Evolutionary conservation across 2,888 invertebrate genomes (phyloP).

Genomic region (Psococerastis gibbosa): DNA sequence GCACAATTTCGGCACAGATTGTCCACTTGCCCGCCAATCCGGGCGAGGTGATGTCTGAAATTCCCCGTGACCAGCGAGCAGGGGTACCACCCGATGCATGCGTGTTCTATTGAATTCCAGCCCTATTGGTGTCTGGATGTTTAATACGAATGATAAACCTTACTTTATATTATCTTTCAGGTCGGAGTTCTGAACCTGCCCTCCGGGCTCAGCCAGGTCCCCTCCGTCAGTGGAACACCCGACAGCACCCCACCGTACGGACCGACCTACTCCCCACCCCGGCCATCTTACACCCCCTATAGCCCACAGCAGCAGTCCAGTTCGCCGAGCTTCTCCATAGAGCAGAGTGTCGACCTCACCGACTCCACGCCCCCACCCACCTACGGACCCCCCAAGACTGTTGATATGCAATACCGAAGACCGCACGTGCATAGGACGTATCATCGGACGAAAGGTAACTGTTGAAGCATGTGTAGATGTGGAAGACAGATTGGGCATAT

Average conservation of each 20-base stretch:
- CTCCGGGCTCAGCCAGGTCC: too few relatives aligned
- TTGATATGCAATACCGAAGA: neutral
- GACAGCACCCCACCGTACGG: neutral
- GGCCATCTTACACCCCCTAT: neutral
- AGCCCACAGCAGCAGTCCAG: neutral
- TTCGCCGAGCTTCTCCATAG: neutral
- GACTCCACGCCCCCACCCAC: neutral
- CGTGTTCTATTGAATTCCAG: too few relatives aligned
- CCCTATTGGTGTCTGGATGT: too few relatives aligned
- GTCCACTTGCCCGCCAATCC: too few relatives aligned
- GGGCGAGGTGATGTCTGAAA: too few relatives aligned
- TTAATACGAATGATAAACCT: too few relatives aligned
- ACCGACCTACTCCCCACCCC: neutral
- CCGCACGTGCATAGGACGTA: neutral
- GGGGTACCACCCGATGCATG: too few relatives aligned
- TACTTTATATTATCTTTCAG: neutral
- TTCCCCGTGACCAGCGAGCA: too few relatives aligned
- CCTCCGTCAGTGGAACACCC: too few relatives aligned
- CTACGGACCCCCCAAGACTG: slow-evolving; percentile 7
- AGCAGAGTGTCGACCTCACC: slow-evolving; percentile 1
- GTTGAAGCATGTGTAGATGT: too few relatives aligned
- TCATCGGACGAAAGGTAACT: slow-evolving; percentile 6
- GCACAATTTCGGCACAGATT: too few relatives aligned
- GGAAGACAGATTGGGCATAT: too few relatives aligned
- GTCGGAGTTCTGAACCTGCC: neutral